These are phyloP conservation scores for Gopherus evgoodei DNA, from an alignment of 2,113 vertebrate genomes.

Conservation along the genomic window DNA sequence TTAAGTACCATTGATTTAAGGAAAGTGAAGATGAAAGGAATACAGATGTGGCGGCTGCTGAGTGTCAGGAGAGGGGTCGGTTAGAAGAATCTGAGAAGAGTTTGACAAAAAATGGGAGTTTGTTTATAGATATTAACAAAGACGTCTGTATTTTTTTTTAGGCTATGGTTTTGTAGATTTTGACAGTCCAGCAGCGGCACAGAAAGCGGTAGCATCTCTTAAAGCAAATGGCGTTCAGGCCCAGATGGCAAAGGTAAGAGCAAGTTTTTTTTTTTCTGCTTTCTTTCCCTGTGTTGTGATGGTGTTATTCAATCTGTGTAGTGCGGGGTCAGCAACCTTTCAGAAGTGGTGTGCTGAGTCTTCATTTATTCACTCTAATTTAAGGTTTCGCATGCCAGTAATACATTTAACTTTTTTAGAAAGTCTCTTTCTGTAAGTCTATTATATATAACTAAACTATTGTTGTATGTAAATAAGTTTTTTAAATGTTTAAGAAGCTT, in stretches of 20 bases:
- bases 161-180: constrained; percentile 99
- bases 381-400: too few relatives aligned
- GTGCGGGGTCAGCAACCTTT: too few relatives aligned
- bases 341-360: too few relatives aligned
- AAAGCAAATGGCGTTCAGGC: constrained; percentile 98
- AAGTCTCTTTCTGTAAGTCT: too few relatives aligned
- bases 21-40: background rate
- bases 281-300: background rate
- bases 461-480: too few relatives aligned
- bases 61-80: rapidly evolving
- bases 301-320: background rate
- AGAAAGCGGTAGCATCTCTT: constrained; percentile 97
- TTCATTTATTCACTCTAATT: too few relatives aligned
- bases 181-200: constrained; percentile 98
- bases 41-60: background rate
- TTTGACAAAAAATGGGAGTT: background rate
- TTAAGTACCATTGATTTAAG: background rate
- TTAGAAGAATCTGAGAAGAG: background rate
- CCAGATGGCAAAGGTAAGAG: constrained; percentile 98
- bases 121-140: background rate
- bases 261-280: background rate
- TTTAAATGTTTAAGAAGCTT: too few relatives aligned
- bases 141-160: constrained; percentile 72
- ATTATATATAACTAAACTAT: too few relatives aligned
- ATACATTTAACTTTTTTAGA: too few relatives aligned